phyloP scores from a whole-genome alignment of 2,797 vertebrate species.

The Spinibarbus caldwelli region DNA sequence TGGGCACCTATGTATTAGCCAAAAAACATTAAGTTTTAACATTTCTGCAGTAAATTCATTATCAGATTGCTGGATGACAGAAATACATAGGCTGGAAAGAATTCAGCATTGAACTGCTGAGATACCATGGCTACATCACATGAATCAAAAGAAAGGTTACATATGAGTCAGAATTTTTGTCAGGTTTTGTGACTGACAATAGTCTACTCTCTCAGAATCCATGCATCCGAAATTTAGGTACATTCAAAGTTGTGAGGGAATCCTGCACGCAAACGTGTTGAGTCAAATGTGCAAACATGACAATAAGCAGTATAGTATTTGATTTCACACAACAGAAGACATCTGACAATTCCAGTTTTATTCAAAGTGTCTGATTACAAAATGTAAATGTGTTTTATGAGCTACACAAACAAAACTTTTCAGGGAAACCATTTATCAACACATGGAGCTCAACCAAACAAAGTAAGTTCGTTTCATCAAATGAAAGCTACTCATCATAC shows the following conservation, averaged over 20 bases:
- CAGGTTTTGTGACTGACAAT: not conserved
- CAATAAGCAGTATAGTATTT: not conserved
- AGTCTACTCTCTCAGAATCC: too few species aligned
- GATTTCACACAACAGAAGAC: not conserved
- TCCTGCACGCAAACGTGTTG: not conserved
- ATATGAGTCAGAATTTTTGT: not conserved
- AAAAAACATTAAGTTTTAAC: not conserved
- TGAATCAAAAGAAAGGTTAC: not conserved
- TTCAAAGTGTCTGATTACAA: slow-evolving; percentile 58
- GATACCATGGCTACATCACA: not conserved
- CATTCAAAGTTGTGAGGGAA: too few species aligned
- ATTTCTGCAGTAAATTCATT: not conserved
- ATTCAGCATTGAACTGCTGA: not conserved
- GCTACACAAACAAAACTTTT: slow-evolving; percentile 42
- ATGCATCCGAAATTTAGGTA: not conserved
- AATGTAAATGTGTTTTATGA: slow-evolving; percentile 45
- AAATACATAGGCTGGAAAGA: not conserved
- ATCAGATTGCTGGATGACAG: not conserved
- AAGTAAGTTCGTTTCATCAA: slow-evolving; percentile 8
- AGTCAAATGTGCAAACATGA: not conserved
- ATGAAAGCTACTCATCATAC: slow-evolving; percentile 6
- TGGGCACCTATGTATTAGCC: too few species aligned
- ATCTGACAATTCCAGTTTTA: slow-evolving; percentile 52
- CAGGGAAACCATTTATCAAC: not conserved
- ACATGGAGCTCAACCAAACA: slow-evolving; percentile 13